A percentile compares a stretch with the other conserved stretches of the same genome.
phyloP scores from a whole-genome alignment of 2,113 vertebrate species.

The Rhinopomastus cyanomelas region DNA sequence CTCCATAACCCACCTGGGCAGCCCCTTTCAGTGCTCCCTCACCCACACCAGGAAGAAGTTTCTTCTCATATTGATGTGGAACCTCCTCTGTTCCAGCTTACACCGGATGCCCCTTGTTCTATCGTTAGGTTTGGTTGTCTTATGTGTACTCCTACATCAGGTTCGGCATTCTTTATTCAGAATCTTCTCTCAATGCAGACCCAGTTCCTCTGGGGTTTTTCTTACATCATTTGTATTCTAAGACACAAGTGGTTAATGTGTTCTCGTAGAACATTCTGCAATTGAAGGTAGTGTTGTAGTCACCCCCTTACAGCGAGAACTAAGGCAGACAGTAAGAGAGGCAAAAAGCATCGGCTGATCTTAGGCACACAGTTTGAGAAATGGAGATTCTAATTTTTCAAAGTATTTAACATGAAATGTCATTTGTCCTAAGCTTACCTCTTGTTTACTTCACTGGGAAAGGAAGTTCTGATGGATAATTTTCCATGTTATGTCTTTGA shows the following conservation, averaged over 20 bases:
- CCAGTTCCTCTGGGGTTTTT: neutral
- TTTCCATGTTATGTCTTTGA: neutral
- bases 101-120: too few relatives aligned
- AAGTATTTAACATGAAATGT: neutral
- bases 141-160: neutral
- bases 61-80: too few relatives aligned
- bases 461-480: neutral
- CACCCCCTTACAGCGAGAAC: neutral
- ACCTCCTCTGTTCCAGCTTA: too few relatives aligned
- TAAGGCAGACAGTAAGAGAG: neutral
- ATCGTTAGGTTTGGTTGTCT: neutral
- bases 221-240: neutral
- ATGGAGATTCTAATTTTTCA: neutral
- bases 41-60: too few relatives aligned
- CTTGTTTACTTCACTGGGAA: neutral
- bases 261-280: neutral
- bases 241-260: neutral
- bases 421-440: neutral
- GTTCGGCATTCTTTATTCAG: neutral
- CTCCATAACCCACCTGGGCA: too few relatives aligned
- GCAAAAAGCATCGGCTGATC: neutral
- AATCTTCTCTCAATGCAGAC: neutral
- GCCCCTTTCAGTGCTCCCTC: too few relatives aligned
- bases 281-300: neutral
- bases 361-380: neutral